These are phyloP conservation scores for Trichogramma dendrolimi DNA, from an alignment of 2,888 invertebrate genomes.

Conservation along the genomic window DNA sequence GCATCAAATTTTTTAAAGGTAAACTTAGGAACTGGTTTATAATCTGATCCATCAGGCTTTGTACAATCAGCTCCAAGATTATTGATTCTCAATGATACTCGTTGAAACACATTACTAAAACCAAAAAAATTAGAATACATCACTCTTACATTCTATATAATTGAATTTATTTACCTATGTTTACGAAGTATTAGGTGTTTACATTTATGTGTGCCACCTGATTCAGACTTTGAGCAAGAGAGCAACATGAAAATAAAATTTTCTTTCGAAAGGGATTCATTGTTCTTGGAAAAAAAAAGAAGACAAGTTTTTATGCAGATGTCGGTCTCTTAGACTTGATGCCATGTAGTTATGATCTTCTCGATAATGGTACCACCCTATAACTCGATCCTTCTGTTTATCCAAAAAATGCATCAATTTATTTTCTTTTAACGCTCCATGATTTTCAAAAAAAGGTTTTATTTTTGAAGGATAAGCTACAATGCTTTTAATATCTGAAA, in stretches of 20 bases:
- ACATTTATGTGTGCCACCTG: slow-evolving; percentile 60
- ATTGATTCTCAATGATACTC: slow-evolving; percentile 46
- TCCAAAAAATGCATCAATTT: slow-evolving; percentile 57
- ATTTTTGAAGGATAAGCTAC: slow-evolving; percentile 59
- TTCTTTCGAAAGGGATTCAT: slow-evolving; percentile 54
- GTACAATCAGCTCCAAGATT: slow-evolving; percentile 47
- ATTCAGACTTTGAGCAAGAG: slow-evolving; percentile 55
- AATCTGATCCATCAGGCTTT: slow-evolving; percentile 45
- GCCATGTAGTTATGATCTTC: slow-evolving; percentile 56
- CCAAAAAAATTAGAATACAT: neutral
- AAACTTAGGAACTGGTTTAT: slow-evolving; percentile 44
- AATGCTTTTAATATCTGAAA: slow-evolving; percentile 57
- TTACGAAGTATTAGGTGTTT: slow-evolving; percentile 56
- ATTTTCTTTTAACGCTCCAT: slow-evolving; percentile 59
- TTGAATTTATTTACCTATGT: slow-evolving; percentile 11
- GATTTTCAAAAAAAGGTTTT: slow-evolving; percentile 55
- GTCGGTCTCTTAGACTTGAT: slow-evolving; percentile 61
- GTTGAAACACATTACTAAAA: slow-evolving; percentile 33
- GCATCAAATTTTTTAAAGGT: slow-evolving; percentile 37
- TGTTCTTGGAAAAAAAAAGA: slow-evolving; percentile 55
- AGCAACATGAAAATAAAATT: slow-evolving; percentile 63
- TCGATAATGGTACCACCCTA: slow-evolving; percentile 68
- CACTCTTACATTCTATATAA: neutral
- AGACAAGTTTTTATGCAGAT: slow-evolving; percentile 62
- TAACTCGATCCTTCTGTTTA: slow-evolving; percentile 57